A percentile compares a stretch with the other conserved stretches of the same genome.
phyloP scores from a whole-genome alignment of 2,888 invertebrate genomes.

The Malthinus seriepunctatus region DNA sequence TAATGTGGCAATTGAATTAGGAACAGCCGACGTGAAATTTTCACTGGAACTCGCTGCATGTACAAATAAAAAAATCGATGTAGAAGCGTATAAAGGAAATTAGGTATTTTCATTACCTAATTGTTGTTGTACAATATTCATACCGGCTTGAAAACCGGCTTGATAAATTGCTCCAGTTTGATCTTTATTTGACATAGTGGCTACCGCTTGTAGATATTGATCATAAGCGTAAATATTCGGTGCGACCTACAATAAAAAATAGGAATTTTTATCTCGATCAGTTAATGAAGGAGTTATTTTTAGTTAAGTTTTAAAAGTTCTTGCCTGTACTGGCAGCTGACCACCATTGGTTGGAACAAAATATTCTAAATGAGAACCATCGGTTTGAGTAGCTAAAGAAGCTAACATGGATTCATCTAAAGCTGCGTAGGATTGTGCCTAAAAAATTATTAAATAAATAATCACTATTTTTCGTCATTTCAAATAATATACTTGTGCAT shows the following conservation, averaged over 20 bases:
- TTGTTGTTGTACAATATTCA: conserved; percentile 51
- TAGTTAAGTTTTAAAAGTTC: not conserved
- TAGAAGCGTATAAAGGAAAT: not conserved
- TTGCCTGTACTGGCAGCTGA: conserved; percentile 46
- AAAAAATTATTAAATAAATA: conserved; percentile 1
- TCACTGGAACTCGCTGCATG: conserved; percentile 43
- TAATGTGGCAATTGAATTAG: conserved; percentile 43
- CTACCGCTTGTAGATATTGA: conserved; percentile 55
- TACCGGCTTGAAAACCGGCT: conserved; percentile 54
- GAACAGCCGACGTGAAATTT: conserved; percentile 44
- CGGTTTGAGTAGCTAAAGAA: conserved; percentile 46
- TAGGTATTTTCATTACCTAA: conserved; percentile 38
- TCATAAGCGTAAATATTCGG: conserved; percentile 53
- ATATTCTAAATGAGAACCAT: conserved; percentile 55
- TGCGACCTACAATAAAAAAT: conserved; percentile 35
- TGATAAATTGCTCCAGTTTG: conserved; percentile 48
- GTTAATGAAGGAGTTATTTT: not conserved
- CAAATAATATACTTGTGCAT: conserved; percentile 40
- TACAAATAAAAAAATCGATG: not conserved
- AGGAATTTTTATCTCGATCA: not conserved
- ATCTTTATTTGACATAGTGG: conserved; percentile 45
- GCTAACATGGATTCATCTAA: conserved; percentile 54
- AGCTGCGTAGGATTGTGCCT: conserved; percentile 50
- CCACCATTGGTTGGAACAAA: conserved; percentile 51
- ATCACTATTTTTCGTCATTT: not conserved